Evolutionary conservation across 2,888 invertebrate species (phyloP), one percentile per base, ranked within the genome.

Genomic region (Auanema sp.): DNA sequence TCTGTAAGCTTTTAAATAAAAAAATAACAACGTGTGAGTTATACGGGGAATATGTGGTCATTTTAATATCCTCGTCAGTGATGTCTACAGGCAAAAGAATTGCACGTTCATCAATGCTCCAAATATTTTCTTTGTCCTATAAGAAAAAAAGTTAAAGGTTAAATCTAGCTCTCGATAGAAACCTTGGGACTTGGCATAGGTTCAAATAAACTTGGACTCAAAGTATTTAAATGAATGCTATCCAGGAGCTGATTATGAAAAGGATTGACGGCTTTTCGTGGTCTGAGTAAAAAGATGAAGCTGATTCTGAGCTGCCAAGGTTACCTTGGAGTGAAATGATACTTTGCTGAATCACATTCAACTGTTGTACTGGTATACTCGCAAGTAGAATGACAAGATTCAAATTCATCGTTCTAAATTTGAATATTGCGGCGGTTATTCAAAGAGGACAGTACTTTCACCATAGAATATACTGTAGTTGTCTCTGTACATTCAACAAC

Each of bases 31-130:
- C 12, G 11, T 10, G 12, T 16, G 11, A n/a, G 14, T 42, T 63
- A 58, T 47, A 70, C 70, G 69, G 67, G 12, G 69, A 65, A 14
- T 55, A 61, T 54, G 65, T 61, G 24, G 62, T 68, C 12, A 67
- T 62, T 0, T 66, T 63, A 18, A 71, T 69, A 25, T 73, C 73
- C 41, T 73, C 71, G 5, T 69, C 73, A 1, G 73, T 69, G 25
- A 73, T 68, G 41, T 69, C 60, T 5, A 63, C 73, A 0, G 73
- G 73, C 44, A 63, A 68, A 14, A 73, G 47, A 52, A 69, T 66
- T 0, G 73, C 65, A 21, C 66, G 41, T 44, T 71, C 66, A 44
- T 73, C 73, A 6, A 73, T 64, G 47, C 67, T 57, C 71, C 70
- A 71, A 14, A 33, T 14, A 12, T 43, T 53, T 43, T 58, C 63